Base-by-base conservation (phyloP, 1,140 invertebrate species). In the Danaus plexippus region DNA sequence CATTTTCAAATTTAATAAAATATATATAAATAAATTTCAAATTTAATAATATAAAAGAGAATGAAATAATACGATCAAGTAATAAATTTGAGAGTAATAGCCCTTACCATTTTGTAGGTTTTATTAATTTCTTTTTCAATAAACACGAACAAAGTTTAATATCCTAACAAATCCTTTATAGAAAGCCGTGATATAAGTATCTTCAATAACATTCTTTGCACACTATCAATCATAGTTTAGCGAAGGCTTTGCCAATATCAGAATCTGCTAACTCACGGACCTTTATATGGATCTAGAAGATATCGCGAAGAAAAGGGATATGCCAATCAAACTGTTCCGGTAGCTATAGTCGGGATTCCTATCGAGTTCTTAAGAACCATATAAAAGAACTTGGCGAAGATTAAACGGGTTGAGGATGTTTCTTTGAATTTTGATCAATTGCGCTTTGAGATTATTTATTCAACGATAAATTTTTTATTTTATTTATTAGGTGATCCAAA, bases 191-290 rank as follows among this genome's bases (percentile, higher is more conserved):
- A 66, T 61, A 71, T 65, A 64, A 63, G 59, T 63, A 70, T 70
- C 66, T 57, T 54, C 51, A 65, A 75, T 74, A 77, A 75, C 59
- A 56, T 61, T 64, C 67, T 61, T 70, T 53, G 52, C 54, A 64
- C 72, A 80, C 74, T 80, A 83, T 83, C 80, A 81, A 84, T 84
- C 78, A 81, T 84, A 74, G 69, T 77, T 79, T 73, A 73, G 65
- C 62, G 66, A 58, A 67, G 62, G 71, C 67, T 71, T 75, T 71
- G 73, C 72, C 73, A 80, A 80, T 79, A 77, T 68, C 64, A 51
- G 65, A 73, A 76, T 52, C 64, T 76, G 80, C 80, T 61, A 44
- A 69, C 57, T 83, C 80, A 83, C 57, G 54, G 57, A 58, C 64
- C 73, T 80, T 77, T 77, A 68, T 72, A 50, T 59, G 61, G 59